Evolutionary conservation across 1,140 invertebrate genomes (phyloP).

Genomic region (Dermatophagoides farinae): DNA sequence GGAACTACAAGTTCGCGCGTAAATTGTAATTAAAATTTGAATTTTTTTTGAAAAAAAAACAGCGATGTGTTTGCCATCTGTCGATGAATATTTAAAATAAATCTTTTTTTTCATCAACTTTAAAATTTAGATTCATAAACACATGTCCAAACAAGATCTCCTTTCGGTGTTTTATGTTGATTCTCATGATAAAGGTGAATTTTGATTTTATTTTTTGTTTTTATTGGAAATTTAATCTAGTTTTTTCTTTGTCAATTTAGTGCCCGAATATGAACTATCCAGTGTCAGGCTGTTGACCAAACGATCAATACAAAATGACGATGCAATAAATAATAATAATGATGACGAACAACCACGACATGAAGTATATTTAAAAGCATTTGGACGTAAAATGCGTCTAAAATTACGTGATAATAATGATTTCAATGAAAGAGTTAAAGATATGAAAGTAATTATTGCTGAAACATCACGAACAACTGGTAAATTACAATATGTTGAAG

Average conservation of each 20-base stretch:
- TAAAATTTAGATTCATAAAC: constrained; percentile 46
- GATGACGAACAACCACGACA: constrained; percentile 8
- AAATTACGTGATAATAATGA: constrained; percentile 40
- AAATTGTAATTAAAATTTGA: background rate
- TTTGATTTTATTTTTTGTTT: background rate
- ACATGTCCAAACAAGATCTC: constrained; percentile 58
- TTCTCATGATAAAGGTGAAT: constrained; percentile 42
- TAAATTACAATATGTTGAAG: constrained; percentile 63
- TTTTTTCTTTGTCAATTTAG: no score
- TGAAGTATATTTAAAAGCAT: constrained; percentile 19
- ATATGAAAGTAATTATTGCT: constrained; percentile 51
- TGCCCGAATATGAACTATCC: constrained; percentile 44
- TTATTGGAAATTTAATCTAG: constrained; percentile 16
- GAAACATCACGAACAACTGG: constrained; percentile 43
- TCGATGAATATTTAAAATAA: background rate
- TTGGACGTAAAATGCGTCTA: constrained; percentile 31
- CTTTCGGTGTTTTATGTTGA: constrained; percentile 57
- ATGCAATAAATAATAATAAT: background rate
- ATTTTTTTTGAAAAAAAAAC: background rate
- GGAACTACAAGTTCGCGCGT: no score
- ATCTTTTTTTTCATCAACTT: no score
- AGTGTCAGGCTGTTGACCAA: constrained; percentile 25
- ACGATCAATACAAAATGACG: constrained; percentile 2
- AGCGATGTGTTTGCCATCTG: background rate
- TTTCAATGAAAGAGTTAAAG: constrained; percentile 19